phyloP scores from a whole-genome alignment of 2,113 vertebrate genomes.

The Clarias gariepinus region DNA sequence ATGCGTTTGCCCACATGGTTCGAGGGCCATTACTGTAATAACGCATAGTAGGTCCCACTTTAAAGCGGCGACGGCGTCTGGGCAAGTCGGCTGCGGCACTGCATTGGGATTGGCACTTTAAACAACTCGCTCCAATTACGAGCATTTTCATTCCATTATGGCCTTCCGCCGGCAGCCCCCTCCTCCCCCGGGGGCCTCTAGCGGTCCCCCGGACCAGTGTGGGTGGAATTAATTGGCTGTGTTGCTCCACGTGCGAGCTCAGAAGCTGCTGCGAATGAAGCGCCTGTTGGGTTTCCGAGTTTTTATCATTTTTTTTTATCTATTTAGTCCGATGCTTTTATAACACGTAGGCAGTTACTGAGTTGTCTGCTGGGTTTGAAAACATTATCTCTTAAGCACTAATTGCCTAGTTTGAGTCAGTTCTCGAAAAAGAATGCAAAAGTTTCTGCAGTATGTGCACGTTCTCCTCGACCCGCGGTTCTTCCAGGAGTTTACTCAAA shows the following conservation, averaged over 20 bases:
- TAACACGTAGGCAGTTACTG: background rate
- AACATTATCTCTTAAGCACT: background rate
- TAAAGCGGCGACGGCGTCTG: constrained; percentile 36
- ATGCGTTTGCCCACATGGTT: constrained; percentile 30
- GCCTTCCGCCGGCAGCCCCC: constrained; percentile 34
- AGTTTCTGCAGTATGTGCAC: background rate
- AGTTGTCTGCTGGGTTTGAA: constrained; percentile 1
- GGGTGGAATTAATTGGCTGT: constrained; percentile 51
- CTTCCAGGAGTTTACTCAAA: background rate
- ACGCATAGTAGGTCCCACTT: constrained; percentile 26
- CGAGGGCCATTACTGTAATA: constrained; percentile 50
- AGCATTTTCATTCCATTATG: constrained; percentile 53
- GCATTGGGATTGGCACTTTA: constrained; percentile 49
- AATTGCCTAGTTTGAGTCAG: constrained; percentile 18
- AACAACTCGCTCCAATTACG: constrained; percentile 57
- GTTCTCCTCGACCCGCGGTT: background rate
- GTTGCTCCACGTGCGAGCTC: constrained; percentile 37
- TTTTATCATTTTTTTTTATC: background rate
- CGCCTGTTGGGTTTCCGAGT: constrained; percentile 16
- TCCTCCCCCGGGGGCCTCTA: constrained; percentile 15
- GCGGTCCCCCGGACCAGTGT: constrained; percentile 13
- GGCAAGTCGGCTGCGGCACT: constrained; percentile 35
- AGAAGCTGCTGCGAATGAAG: constrained; percentile 19
- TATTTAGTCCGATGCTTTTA: background rate
- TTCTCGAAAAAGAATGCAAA: background rate